A percentile compares a stretch with the other conserved stretches of the same genome.
These are phyloP conservation scores for Bungarus multicinctus DNA, from an alignment of 2,113 vertebrate species.

Conservation along the genomic window DNA sequence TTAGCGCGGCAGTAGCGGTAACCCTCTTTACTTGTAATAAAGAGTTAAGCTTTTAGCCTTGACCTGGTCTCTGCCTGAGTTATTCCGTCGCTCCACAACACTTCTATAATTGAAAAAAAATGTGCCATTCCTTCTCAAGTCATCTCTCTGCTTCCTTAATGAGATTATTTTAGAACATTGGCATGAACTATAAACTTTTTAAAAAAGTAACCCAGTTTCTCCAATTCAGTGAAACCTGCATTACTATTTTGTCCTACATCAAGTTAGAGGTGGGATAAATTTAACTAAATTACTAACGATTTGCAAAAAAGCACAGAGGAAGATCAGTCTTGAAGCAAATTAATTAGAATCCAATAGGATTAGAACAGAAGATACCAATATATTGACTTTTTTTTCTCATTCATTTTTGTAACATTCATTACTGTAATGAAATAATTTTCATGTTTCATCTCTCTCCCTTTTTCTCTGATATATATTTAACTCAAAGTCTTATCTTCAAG, in stretches of 20 bases:
- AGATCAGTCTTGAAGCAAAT: rapidly evolving
- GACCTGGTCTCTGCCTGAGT: too few relatives aligned
- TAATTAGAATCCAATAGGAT: conserved; percentile 13
- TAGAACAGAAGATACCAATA: background rate
- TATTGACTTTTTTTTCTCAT: conserved; percentile 17
- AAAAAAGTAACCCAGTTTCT: background rate
- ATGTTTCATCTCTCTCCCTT: conserved; percentile 7
- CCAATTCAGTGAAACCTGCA: background rate
- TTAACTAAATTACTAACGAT: background rate
- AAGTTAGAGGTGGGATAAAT: background rate
- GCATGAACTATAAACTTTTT: background rate
- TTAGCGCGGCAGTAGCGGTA: too few relatives aligned
- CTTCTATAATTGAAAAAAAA: background rate
- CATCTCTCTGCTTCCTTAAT: background rate
- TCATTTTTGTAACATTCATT: conserved; percentile 8
- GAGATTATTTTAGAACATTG: background rate
- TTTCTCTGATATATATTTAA: conserved; percentile 16
- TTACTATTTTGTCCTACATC: background rate
- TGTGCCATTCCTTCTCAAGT: background rate
- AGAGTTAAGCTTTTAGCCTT: too few relatives aligned
- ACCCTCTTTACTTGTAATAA: too few relatives aligned
- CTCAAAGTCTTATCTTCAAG: conserved; percentile 30
- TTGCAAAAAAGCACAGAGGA: background rate
- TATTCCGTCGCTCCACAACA: too few relatives aligned
- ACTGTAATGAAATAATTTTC: conserved; percentile 19